Evolutionary conservation across 1,140 invertebrate genomes (phyloP).

Genomic region (Lerema accius): DNA sequence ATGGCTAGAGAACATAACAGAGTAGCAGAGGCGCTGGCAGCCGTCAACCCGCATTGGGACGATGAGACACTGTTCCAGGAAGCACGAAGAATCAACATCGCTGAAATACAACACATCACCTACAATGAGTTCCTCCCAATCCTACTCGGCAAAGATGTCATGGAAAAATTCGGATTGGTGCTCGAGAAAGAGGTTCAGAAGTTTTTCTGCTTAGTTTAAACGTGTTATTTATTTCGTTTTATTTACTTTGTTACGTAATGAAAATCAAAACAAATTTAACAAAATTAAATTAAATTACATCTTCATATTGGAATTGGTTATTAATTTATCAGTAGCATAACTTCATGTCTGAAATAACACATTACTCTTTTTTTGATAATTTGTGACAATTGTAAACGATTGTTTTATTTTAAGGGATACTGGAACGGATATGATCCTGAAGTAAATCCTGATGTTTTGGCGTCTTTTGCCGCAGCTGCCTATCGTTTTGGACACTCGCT

Average conservation of each 20-base stretch:
- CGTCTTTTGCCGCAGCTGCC: conserved; percentile 93
- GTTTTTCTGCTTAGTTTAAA: no score
- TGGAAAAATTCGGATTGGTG: conserved; percentile 94
- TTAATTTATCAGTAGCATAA: no score
- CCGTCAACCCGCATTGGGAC: conserved; percentile 96
- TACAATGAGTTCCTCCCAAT: conserved; percentile 98
- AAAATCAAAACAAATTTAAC: no score
- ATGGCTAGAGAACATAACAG: conserved; percentile 95
- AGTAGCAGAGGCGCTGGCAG: conserved; percentile 88
- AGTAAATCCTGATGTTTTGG: conserved; percentile 93
- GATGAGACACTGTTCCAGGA: conserved; percentile 98
- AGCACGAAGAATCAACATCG: conserved; percentile 93
- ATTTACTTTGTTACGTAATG: no score
- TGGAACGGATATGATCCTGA: conserved; percentile 95
- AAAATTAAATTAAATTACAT: no score
- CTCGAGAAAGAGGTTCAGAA: conserved; percentile 89
- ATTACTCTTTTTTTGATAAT: no score
- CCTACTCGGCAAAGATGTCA: conserved; percentile 95
- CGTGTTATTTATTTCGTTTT: no score
- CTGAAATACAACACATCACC: conserved; percentile 96
- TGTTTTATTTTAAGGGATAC: conserved; percentile 84
- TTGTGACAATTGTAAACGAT: background rate
- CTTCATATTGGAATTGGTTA: no score
- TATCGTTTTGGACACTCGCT: conserved; percentile 96
- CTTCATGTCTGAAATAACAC: no score